Percentiles rank a stretch among this genome's conserved stretches.
Evolutionary conservation across 2,888 invertebrate species (phyloP).

Genomic region (Entomobrya multifasciata): DNA sequence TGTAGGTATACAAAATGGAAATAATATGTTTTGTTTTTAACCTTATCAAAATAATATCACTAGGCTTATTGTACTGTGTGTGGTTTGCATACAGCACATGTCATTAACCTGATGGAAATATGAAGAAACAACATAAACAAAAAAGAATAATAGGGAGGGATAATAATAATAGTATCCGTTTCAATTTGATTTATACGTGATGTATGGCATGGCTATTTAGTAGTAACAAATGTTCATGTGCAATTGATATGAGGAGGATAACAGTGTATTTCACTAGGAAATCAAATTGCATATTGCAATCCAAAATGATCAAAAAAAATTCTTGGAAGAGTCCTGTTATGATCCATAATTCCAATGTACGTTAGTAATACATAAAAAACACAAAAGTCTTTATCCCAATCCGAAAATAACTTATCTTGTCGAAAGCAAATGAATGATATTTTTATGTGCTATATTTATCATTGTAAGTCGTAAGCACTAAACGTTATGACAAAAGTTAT

Average conservation of each 20-base stretch:
- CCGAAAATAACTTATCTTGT: conserved; percentile 25
- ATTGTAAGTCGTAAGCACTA: conserved; percentile 23
- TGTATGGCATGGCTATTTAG: no score
- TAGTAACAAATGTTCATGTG: no score
- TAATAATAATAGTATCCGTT: conserved; percentile 1
- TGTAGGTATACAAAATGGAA: background rate
- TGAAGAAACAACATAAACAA: conserved; percentile 16
- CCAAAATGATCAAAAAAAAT: background rate
- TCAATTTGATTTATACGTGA: background rate
- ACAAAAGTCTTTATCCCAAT: background rate
- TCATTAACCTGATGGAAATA: background rate
- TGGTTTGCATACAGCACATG: background rate
- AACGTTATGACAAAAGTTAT: conserved; percentile 49
- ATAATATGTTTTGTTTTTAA: background rate
- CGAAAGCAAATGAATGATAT: conserved; percentile 20
- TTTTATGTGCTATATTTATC: conserved; percentile 40
- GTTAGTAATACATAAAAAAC: no score
- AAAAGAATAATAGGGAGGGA: no score
- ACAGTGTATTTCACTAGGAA: background rate
- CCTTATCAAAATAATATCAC: background rate
- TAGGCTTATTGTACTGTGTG: background rate
- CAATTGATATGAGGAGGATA: background rate
- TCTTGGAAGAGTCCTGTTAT: no score
- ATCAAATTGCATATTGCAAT: background rate
- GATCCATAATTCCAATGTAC: no score